Evolutionary conservation across 2,113 vertebrate genomes (phyloP).

Genomic region (Carassius carassius): DNA sequence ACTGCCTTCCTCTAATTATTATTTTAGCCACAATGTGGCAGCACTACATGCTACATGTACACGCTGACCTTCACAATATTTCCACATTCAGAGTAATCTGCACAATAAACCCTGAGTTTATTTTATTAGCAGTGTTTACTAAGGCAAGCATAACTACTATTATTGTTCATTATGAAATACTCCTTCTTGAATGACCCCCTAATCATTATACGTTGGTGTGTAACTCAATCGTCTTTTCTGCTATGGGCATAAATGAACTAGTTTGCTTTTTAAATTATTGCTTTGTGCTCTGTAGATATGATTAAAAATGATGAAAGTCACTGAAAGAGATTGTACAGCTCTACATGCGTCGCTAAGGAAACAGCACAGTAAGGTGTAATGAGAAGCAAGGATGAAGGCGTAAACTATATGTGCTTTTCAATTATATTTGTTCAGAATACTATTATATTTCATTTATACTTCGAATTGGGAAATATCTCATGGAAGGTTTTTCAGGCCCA

Average conservation of each 20-base stretch:
- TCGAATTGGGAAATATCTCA: background rate
- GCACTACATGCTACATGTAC: background rate
- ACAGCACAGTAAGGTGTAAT: background rate
- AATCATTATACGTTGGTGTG: background rate
- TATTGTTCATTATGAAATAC: background rate
- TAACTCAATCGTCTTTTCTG: background rate
- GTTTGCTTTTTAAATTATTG: background rate
- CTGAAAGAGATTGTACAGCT: background rate
- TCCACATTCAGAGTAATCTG: background rate
- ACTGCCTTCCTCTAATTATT: background rate
- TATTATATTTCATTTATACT: background rate
- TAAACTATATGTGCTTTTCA: background rate
- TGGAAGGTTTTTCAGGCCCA: background rate
- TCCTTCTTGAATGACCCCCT: background rate
- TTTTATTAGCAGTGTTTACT: background rate
- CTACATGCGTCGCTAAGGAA: no score
- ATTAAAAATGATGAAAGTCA: background rate
- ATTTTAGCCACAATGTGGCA: constrained; percentile 39
- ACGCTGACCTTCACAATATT: background rate
- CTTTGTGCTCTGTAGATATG: background rate
- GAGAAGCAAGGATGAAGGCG: background rate
- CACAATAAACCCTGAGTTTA: background rate
- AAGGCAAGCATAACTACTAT: background rate
- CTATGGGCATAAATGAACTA: background rate
- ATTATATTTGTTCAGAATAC: background rate